Conservation (phyloP, 2,888 invertebrate species). For the Dromius quadrimaculatus region DNA sequence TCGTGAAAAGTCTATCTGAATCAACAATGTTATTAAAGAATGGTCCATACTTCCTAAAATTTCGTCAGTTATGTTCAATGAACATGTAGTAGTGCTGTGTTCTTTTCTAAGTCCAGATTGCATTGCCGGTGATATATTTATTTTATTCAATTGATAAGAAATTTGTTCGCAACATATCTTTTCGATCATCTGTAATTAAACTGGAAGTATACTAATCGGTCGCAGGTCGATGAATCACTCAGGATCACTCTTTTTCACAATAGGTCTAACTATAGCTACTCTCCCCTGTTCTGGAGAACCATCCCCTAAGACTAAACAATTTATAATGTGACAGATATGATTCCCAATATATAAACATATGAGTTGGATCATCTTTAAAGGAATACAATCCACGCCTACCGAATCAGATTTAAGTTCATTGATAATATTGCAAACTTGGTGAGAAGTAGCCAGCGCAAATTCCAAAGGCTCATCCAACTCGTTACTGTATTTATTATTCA, state of each 20-base stretch:
- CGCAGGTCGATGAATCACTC: not conserved
- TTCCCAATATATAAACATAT: not conserved
- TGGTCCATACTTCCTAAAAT: not conserved
- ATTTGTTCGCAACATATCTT: not conserved
- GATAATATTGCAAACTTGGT: not conserved
- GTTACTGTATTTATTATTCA: not conserved
- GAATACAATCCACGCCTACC: not conserved
- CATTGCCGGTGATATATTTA: too few species aligned
- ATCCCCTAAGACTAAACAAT: not conserved
- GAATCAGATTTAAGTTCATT: not conserved
- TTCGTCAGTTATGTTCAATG: conserved; percentile 1
- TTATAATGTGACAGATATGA: conserved; percentile 2
- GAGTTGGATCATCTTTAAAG: not conserved
- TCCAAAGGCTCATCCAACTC: not conserved
- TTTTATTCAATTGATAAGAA: not conserved
- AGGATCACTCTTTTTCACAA: not conserved
- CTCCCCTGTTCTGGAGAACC: not conserved
- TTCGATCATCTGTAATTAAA: not conserved
- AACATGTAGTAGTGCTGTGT: not conserved
- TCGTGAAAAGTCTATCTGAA: not conserved
- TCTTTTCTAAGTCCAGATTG: not conserved
- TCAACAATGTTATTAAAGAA: not conserved
- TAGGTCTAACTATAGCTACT: not conserved
- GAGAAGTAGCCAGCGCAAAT: not conserved
- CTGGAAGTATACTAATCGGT: not conserved